Evolutionary conservation across 2,888 invertebrate genomes (phyloP).

Genomic region (Onthophagus sagittarius): DNA sequence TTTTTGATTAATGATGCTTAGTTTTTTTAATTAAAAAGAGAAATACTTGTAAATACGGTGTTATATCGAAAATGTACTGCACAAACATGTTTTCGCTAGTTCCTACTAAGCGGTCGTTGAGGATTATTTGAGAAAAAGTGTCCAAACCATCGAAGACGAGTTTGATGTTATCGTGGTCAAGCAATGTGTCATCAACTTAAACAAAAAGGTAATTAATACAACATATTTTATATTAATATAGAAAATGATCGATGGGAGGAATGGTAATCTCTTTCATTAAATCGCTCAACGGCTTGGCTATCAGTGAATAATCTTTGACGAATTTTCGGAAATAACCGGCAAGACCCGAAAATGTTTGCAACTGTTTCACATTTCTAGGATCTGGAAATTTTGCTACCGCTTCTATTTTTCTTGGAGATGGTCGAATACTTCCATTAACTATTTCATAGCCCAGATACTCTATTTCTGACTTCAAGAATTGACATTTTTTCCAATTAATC

Average conservation of each 20-base stretch:
- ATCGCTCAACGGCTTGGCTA: no score
- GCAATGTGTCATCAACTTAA: slow-evolving; percentile 43
- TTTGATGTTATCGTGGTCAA: slow-evolving; percentile 46
- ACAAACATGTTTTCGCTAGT: slow-evolving; percentile 81
- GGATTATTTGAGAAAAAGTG: slow-evolving; percentile 68
- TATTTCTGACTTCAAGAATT: no score
- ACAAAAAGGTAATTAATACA: slow-evolving; percentile 16
- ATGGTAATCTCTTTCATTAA: background rate
- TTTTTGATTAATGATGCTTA: background rate
- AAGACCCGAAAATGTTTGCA: no score
- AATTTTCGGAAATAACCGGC: no score
- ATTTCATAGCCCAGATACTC: no score
- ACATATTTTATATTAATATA: background rate
- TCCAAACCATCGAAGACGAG: slow-evolving; percentile 84
- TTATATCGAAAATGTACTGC: slow-evolving; percentile 69
- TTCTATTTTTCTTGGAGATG: no score
- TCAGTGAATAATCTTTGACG: no score
- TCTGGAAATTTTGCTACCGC: no score
- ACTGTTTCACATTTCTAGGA: no score
- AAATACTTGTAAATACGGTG: slow-evolving; percentile 54
- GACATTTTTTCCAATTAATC: no score
- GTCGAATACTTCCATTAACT: no score
- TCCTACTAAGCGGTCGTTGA: slow-evolving; percentile 69
- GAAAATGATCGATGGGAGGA: background rate
- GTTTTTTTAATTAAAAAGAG: background rate